Base-by-base conservation (phyloP, 1,140 invertebrate genomes). In the Cyrtorhinus lividipennis region DNA sequence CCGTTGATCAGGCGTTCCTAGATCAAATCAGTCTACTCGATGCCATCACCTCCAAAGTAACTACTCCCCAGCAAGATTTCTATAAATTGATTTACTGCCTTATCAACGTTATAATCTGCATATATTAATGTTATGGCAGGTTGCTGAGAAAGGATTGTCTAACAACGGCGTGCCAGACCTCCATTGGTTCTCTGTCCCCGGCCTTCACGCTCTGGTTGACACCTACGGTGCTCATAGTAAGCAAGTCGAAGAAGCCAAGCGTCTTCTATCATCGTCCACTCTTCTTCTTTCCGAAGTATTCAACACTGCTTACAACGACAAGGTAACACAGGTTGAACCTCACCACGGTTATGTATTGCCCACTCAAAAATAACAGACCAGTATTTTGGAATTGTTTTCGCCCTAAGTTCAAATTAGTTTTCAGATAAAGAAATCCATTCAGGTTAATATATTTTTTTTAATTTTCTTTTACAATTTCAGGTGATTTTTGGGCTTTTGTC, bases 201-300 rank as follows among this genome's bases (percentile, higher is more conserved):
- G 79, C 18, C 72, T 87, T 5, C 79, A 80, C 67, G 72, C 80
- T n/a, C 66, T 87, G 3, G 74, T 78, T 59, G 81, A 86, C 69
- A 73, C 77, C 45, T 80, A 88, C 73, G 84, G 84, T 5, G 78
- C 80, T 60, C 81, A 83, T 68, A 86, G 86, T 1, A 70, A 79
- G 18, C 76, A 81, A 68, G 74, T 79, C 3, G 78, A 79, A 66
- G 86, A 89, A 76, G 85, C 85, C 56, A 79, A 82, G 64, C 75
- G 79, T 62, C 67, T 88, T 18, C 71, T 87, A 2, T 79, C 77
- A 69, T 74, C 81, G 56, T 79, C 77, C 2, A 68, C 86, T 13
- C 68, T 75, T 48, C 73, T 76, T 3, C 67, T 87, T 24, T 80
- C 74, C 57, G 71, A 78, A 61, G 81, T 80, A 2, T 85, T 85